Conservation (phyloP, 2,797 vertebrate genomes). For the Chiroxiphia lanceolata region DNA sequence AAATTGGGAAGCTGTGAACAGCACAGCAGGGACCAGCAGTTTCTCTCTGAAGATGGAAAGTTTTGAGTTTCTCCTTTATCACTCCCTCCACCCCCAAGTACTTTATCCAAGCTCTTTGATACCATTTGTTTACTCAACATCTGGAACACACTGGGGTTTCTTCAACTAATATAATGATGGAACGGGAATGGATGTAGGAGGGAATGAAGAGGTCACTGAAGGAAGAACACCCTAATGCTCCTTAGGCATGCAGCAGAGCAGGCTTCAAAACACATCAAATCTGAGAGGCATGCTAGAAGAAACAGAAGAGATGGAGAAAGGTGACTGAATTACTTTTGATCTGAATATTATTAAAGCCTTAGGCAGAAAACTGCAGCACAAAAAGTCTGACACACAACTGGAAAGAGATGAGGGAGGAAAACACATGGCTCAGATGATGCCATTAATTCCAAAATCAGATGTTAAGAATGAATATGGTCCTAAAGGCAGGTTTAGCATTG, state of each 20-base stretch:
- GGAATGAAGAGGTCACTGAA: neutral
- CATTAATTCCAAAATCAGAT: neutral
- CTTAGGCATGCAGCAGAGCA: neutral
- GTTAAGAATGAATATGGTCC: neutral
- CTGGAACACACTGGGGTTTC: neutral
- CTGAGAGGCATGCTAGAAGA: neutral
- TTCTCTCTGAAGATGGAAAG: neutral
- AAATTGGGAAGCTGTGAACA: slow-evolving; percentile 49
- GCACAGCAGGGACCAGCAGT: neutral
- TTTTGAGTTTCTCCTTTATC: neutral
- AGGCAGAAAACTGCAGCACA: neutral
- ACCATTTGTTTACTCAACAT: neutral
- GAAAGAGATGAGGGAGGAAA: neutral
- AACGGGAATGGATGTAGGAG: neutral
- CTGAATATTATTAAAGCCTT: neutral
- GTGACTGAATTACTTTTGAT: neutral
- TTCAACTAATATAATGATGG: neutral
- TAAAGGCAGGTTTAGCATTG: neutral
- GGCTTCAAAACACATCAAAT: neutral
- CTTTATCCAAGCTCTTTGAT: neutral
- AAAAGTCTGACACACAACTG: neutral
- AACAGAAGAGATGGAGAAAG: neutral
- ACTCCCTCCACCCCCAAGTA: neutral
- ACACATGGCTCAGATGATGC: neutral
- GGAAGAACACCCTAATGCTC: neutral